A percentile compares a stretch with the other conserved stretches of the same genome.
Evolutionary conservation across 2,797 vertebrate genomes (phyloP).

Genomic region (Scleropages formosus): DNA sequence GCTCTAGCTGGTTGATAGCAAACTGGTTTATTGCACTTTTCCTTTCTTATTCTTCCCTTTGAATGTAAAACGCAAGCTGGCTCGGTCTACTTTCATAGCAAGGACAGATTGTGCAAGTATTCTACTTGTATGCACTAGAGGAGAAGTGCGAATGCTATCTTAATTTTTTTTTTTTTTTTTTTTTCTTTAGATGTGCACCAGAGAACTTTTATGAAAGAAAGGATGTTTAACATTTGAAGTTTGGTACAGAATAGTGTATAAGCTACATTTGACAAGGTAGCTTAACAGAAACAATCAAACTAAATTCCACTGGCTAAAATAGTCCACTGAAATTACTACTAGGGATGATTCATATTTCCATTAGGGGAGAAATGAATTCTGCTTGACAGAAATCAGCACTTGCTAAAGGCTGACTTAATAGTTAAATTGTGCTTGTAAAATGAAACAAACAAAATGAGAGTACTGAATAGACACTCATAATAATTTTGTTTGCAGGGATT

Average conservation of each 20-base stretch:
- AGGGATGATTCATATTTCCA: background rate
- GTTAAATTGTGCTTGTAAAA: background rate
- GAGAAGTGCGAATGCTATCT: background rate
- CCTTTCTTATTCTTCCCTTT: background rate
- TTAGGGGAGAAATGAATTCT: background rate
- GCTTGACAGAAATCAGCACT: background rate
- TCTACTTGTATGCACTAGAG: background rate
- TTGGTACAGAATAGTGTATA: background rate
- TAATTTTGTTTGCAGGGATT: background rate
- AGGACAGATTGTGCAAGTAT: background rate
- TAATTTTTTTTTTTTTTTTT: background rate
- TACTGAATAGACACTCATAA: too few relatives aligned
- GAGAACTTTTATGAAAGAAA: background rate
- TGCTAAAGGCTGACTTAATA: background rate
- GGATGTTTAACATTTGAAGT: background rate
- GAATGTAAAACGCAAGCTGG: background rate
- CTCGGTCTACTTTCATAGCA: background rate
- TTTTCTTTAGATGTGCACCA: background rate
- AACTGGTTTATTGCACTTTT: background rate
- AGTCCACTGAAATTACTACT: background rate
- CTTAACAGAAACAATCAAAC: background rate
- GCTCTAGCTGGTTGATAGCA: background rate
- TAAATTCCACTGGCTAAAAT: background rate
- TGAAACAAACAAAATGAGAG: background rate
- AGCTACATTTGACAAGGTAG: background rate